Evolutionary conservation across 2,888 invertebrate species (phyloP), one percentile per base, ranked within the genome.

Genomic region (Diabrotica balteata): DNA sequence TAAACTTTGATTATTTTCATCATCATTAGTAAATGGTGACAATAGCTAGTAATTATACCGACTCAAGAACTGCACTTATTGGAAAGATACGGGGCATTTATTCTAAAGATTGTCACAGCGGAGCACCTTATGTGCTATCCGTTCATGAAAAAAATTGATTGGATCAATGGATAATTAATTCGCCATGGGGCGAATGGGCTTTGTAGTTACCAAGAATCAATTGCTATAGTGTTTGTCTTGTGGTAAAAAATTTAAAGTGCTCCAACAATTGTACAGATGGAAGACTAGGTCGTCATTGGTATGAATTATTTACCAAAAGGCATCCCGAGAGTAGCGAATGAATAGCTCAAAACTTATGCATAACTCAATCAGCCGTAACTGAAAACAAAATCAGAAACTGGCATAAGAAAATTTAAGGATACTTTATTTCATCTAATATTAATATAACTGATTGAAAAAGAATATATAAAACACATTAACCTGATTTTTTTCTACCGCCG

Each of bases 121-220:
- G 65, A 55, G 60, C 17, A 17, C 17, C 17, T 17, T 17, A 1
- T 17, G 17, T 17, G 2, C 17, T 17, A 17, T 17, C 17, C 54
- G 11, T 51, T 60, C n/a, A 50, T 60, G 17, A 58, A 58, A 50
- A 52, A 51, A 58, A 59, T 43, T 51, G 59, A 49, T 60, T 66
- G 47, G 54, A 55, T 17, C 44, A 66, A 11, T 66, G 60, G 55
- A 66, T 66, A 49, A 50, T 61, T 60, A 61, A 60, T 60, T n/a
- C n/a, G n/a, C n/a, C n/a, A 66, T 66, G 61, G 57, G 54, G 50
- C 60, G 60, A n/a, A 66, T 59, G 60, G 66, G 60, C 54, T 66
- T 66, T 59, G 60, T 50, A 47, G 53, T 66, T 5, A 66, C 42
- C 54, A 66, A 66, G 43, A 8, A 63, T 10, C 63, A 55, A 55